Conservation (phyloP, 2,888 invertebrate genomes). For the Heliconius erato region DNA sequence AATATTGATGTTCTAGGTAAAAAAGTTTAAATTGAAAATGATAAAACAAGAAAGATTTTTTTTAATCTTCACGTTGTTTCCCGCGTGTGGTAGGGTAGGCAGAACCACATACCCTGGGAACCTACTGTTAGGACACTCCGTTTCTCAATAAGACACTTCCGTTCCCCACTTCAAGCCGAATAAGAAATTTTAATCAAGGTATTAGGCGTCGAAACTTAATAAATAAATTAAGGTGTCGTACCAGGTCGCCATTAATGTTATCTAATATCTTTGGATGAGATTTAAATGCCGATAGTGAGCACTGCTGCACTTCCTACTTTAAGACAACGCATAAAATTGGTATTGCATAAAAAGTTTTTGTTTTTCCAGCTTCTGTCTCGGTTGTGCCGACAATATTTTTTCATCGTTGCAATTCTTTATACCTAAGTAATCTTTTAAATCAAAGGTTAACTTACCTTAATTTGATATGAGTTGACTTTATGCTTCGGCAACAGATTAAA, state of each 20-base stretch:
- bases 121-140: too few species aligned
- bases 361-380: too few species aligned
- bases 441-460: slow-evolving; percentile 92
- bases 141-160: too few species aligned
- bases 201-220: background rate
- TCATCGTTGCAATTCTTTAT: background rate
- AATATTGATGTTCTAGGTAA: background rate
- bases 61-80: too few species aligned
- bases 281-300: background rate
- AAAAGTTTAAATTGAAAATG: background rate
- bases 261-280: background rate
- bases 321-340: too few species aligned
- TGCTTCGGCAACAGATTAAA: slow-evolving; percentile 97
- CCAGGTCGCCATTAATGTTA: background rate
- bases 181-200: background rate
- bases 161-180: too few species aligned
- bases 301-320: background rate
- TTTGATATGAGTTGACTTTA: slow-evolving; percentile 99
- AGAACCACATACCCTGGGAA: too few species aligned
- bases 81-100: too few species aligned
- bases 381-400: background rate
- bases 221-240: background rate
- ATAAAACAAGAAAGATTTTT: background rate
- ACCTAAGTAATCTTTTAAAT: background rate
- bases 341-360: too few species aligned